Evolutionary conservation across 2,113 vertebrate genomes (phyloP), one percentile per base, ranked within the genome.

Genomic region (Xenopus tropicalis): DNA sequence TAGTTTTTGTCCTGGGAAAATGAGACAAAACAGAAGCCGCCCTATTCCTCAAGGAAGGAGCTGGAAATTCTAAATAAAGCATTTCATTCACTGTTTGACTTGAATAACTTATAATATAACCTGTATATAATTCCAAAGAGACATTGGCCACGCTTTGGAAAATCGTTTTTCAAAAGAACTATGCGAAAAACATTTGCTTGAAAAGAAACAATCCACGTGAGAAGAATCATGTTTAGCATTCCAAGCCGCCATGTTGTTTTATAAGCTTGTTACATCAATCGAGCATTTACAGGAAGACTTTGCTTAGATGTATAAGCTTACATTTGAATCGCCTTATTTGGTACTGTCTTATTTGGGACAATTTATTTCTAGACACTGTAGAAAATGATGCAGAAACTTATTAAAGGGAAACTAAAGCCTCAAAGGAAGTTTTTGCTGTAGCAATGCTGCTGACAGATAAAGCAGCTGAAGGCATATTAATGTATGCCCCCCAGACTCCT

Each of bases 21-120:
- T 23, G 29, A 70, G 56, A 61, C 54, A 21, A 61, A 61, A 16
- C 69, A 70, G 57, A 61, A 43, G 21, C 19, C 20, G 23, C 11
- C 11, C 37, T 19, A 25, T 37, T 22, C 57, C 20, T 13, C 43
- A 51, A 21, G 21, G 62, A 44, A 44, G 44, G 10, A 23, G 37
- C 13, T 44, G 11, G 54, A 48, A 48, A 43, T 24, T 70, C 56
- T 70, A 70, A 70, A 70, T 61, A 70, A 70, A 70, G 69, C 69
- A 23, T 43, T 61, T 42, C 42, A 23, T 23, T 61, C 56, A 24
- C 19, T 24, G 42, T 22, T 24, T 70, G 57, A 9, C 42, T 48
- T 70, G 23, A 17, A 58, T 58, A 22, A 21, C n/a, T 42, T 64
- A 61, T 24, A 61, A n/a, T 44, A 48, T 48, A 37, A 70, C 69